Base-by-base conservation (phyloP, 2,797 vertebrate genomes). In the Oophaga sylvatica region DNA sequence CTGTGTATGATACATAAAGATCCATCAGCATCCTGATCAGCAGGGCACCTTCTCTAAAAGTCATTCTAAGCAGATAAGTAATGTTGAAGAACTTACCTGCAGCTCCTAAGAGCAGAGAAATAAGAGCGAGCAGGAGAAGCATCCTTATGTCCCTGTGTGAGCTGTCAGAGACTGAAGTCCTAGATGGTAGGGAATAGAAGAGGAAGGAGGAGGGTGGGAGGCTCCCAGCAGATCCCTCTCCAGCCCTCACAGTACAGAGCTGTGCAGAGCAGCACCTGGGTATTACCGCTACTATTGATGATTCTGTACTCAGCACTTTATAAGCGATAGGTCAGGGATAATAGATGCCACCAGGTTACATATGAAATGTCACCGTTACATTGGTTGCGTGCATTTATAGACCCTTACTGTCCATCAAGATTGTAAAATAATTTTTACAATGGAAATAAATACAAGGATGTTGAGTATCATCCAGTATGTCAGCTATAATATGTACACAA, bases 81-180 rank as follows among this genome's bases (percentile, higher is more conserved):
- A 70, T 29, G 11, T 26, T 48, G 16, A 13, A 70, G 59, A 31
- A 80, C 83, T 81, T 85, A 89, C 87, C 87, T 89, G 87, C 77
- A 77, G 84, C 79, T 82, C 60, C 20, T 16, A 77, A 63, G 70
- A 85, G 45, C 79, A 89, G 71, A 16, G 87, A 26, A 65, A 71
- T 79, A 2, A 89, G 79, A 73, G 59, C 76, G 48, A 89, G 87
- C 3, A 82, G 70, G 22, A 89, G 68, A 62, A 85, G 60, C 87
- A 89, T 89, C 84, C 87, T 86, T 68, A n/a, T 80, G 59, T 85
- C 71, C 45, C 59, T 62, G 71, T 82, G 83, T 82, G 62, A 22
- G 60, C 84, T 78, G 83, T 53, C 84, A 89, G 76, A 53, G 67
- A 78, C 70, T 89, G 87, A 82, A 82, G 70, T 78, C 83, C 68